These are phyloP conservation scores for Archaeoteleia sp. DNA, from an alignment of 2,888 invertebrate genomes.

Conservation along the genomic window DNA sequence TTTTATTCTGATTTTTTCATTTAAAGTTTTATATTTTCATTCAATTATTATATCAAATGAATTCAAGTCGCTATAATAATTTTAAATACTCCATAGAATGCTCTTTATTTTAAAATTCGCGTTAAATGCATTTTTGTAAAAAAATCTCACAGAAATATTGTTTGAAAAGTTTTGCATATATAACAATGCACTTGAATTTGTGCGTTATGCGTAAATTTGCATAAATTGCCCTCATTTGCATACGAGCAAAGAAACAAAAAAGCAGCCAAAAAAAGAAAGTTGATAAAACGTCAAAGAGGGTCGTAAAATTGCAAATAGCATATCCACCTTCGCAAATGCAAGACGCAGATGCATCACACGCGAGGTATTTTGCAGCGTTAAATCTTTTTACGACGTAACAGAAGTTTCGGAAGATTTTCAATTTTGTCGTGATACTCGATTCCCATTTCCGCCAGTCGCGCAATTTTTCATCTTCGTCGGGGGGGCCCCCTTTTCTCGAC, in stretches of 20 bases:
- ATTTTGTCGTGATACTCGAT: constrained; percentile 24
- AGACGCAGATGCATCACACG: constrained; percentile 5
- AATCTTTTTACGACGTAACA: constrained; percentile 31
- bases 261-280: background rate
- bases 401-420: constrained; percentile 41
- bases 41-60: too few relatives aligned
- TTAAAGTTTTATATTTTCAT: too few relatives aligned
- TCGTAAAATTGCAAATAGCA: constrained; percentile 34
- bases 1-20: too few relatives aligned
- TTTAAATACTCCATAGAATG: too few relatives aligned
- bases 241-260: constrained; percentile 9
- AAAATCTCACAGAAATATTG: too few relatives aligned
- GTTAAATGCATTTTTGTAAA: too few relatives aligned
- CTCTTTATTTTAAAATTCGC: too few relatives aligned
- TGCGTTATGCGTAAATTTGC: constrained; percentile 30
- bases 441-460: constrained; percentile 13
- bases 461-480: constrained; percentile 37
- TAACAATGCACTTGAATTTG: too few relatives aligned
- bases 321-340: constrained; percentile 19
- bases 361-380: constrained; percentile 33
- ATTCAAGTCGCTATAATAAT: too few relatives aligned
- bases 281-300: constrained; percentile 31
- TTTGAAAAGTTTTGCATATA: too few relatives aligned
- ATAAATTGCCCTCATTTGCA: too few relatives aligned
- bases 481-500: background rate